A percentile compares a stretch with the other conserved stretches of the same genome.
These are phyloP conservation scores for Myiothlypis chrysogaster DNA, from an alignment of 2,797 vertebrate genomes.

Conservation along the genomic window DNA sequence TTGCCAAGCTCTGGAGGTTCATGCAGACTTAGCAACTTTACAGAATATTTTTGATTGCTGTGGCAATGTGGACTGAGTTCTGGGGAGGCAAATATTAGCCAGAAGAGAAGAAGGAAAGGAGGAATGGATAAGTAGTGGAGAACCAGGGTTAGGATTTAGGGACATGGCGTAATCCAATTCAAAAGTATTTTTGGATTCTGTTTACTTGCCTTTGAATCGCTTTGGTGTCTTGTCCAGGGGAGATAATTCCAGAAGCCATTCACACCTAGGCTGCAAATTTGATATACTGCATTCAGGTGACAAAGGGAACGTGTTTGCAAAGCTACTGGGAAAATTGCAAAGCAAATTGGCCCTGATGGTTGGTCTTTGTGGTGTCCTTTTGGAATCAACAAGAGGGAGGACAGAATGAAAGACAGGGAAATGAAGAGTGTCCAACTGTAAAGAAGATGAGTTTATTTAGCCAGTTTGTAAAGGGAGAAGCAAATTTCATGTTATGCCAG, in stretches of 20 bases:
- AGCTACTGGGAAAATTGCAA: slow-evolving; percentile 39
- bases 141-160: slow-evolving; percentile 15
- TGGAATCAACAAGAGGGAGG: slow-evolving; percentile 4
- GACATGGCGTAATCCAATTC: not conserved
- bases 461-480: not conserved
- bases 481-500: not conserved
- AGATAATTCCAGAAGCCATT: slow-evolving; percentile 43
- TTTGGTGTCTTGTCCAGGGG: slow-evolving; percentile 25
- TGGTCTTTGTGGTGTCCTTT: slow-evolving; percentile 12
- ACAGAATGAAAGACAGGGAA: slow-evolving; percentile 3
- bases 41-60: not conserved
- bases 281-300: not conserved
- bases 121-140: not conserved
- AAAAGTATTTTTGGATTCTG: not conserved
- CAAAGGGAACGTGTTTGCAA: slow-evolving; percentile 20
- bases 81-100: not conserved
- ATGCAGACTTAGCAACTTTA: not conserved
- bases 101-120: not conserved
- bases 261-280: not conserved
- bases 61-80: not conserved
- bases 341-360: slow-evolving; percentile 17
- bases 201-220: slow-evolving; percentile 29
- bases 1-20: not conserved
- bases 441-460: slow-evolving; percentile 11
- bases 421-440: not conserved